phyloP scores from a whole-genome alignment of 1,140 invertebrate genomes.

The Drosophila bocqueti region DNA sequence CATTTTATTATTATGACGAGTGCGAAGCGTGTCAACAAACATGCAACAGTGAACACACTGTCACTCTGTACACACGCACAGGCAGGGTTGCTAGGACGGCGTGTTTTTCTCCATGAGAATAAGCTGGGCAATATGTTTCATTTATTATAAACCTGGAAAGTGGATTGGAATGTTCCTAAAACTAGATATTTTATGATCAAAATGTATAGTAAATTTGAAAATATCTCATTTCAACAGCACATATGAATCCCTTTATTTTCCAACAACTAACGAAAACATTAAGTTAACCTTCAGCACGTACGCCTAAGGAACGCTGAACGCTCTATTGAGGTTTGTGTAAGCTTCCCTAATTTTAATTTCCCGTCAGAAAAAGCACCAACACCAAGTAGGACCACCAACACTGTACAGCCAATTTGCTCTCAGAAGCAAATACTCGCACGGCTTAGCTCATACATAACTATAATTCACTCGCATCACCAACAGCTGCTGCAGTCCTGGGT shows the following conservation, averaged over 20 bases:
- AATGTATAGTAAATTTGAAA: not conserved
- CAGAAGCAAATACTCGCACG: slow-evolving; percentile 36
- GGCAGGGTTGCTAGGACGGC: not conserved
- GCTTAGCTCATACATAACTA: slow-evolving; percentile 65
- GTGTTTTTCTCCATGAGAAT: not conserved
- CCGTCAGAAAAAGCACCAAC: not conserved
- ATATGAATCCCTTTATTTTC: not conserved
- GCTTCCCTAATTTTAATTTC: not conserved
- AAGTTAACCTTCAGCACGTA: not conserved
- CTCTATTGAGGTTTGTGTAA: not conserved
- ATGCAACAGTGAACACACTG: slow-evolving; percentile 56
- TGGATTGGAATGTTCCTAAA: not conserved
- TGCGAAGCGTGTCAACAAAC: slow-evolving; percentile 72
- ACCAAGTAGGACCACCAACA: not conserved
- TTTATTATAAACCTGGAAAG: not conserved
- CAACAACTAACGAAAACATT: not conserved
- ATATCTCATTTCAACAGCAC: too few species aligned
- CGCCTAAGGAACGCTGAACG: not conserved
- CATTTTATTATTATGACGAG: slow-evolving; percentile 74
- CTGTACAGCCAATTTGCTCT: slow-evolving; percentile 16
- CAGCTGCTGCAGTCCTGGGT: slow-evolving; percentile 30
- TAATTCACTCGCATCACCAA: slow-evolving; percentile 63
- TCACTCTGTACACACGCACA: slow-evolving; percentile 16
- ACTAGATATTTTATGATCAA: not conserved
- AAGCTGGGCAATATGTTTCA: not conserved